phyloP scores from a whole-genome alignment of 2,113 vertebrate genomes.

The Prochilodus magdalenae region DNA sequence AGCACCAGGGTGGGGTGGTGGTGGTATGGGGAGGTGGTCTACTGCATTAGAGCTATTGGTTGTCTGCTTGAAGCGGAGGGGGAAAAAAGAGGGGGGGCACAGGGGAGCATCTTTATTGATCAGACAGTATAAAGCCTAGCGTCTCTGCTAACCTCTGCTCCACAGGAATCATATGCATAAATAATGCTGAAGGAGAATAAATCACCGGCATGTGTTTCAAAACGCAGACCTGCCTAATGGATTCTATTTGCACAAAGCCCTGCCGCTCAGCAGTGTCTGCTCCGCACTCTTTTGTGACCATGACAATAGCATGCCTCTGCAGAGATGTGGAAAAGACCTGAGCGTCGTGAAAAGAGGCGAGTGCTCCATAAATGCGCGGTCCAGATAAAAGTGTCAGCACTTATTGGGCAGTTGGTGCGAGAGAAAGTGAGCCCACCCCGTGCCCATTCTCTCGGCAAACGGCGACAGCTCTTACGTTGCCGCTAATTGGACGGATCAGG shows the following conservation, averaged over 20 bases:
- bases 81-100: slow-evolving; percentile 45
- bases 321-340: neutral
- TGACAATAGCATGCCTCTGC: slow-evolving; percentile 18
- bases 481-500: neutral
- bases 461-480: neutral
- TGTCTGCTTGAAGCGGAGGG: slow-evolving; percentile 72
- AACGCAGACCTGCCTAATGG: slow-evolving; percentile 1
- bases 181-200: slow-evolving; percentile 58
- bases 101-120: slow-evolving; percentile 85
- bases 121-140: slow-evolving; percentile 71
- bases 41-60: slow-evolving; percentile 97
- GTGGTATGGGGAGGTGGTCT: slow-evolving; percentile 78
- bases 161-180: slow-evolving; percentile 57
- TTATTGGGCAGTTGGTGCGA: neutral
- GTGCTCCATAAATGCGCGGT: neutral
- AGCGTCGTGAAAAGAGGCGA: neutral
- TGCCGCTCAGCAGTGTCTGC: neutral
- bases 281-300: slow-evolving; percentile 11
- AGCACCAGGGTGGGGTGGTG: slow-evolving; percentile 30
- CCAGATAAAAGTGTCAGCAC: neutral
- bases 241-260: neutral
- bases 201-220: slow-evolving; percentile 41
- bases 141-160: slow-evolving; percentile 34
- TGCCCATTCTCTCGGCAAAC: neutral
- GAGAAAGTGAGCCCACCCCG: neutral